A percentile compares a stretch with the other conserved stretches of the same genome.
Evolutionary conservation across 2,888 invertebrate genomes (phyloP).

Genomic region (Brachypterus glaber): DNA sequence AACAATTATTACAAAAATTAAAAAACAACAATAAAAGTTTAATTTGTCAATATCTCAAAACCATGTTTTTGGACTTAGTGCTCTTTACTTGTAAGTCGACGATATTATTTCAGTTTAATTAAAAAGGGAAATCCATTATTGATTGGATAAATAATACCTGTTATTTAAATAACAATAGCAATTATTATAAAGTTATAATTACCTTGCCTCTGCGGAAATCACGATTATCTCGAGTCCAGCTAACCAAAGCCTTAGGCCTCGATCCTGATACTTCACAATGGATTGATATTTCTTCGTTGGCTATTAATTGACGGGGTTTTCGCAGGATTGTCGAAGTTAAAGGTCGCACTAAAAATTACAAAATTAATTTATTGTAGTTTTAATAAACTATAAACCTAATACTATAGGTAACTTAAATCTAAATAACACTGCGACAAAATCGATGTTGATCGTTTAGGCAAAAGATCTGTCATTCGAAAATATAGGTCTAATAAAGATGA

Average conservation of each 20-base stretch:
- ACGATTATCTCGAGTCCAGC: conserved; percentile 75
- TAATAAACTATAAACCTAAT: conserved; percentile 1
- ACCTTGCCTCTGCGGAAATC: conserved; percentile 70
- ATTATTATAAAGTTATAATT: conserved; percentile 29
- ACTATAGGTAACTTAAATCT: not conserved
- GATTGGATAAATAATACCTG: conserved; percentile 4
- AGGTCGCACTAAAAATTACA: conserved; percentile 61
- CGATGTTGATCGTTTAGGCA: too few species aligned
- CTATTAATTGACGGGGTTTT: conserved; percentile 68
- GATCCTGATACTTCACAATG: conserved; percentile 78
- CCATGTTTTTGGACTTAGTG: too few species aligned
- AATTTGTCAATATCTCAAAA: too few species aligned
- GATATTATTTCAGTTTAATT: too few species aligned
- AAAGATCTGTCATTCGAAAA: too few species aligned
- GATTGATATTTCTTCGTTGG: conserved; percentile 68
- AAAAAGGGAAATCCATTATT: too few species aligned
- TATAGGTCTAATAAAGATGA: too few species aligned
- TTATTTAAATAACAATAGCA: conserved; percentile 6
- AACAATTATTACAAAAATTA: too few species aligned
- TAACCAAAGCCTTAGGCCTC: conserved; percentile 73
- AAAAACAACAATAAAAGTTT: too few species aligned
- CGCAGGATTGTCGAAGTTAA: conserved; percentile 64
- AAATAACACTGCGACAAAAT: too few species aligned
- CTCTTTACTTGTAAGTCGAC: too few species aligned
- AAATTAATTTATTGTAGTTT: conserved; percentile 5